Evolutionary conservation across 35 echinoderm and acorn worm species (phyloP), one percentile per base, ranked within the genome.

Genomic region (Stichopus chloronotus): DNA sequence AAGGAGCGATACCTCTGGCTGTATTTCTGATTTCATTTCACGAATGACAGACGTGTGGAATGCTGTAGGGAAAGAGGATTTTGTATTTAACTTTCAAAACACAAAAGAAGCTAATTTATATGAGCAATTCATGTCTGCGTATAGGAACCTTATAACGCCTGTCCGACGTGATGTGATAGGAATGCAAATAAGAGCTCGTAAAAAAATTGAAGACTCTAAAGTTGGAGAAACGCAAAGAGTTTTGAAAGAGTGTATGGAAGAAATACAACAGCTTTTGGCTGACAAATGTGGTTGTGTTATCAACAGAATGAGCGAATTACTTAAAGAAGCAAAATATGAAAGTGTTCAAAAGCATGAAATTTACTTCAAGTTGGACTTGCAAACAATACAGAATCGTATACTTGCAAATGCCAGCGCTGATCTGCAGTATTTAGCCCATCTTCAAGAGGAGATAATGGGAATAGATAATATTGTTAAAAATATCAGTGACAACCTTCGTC

Each of bases 31-130:
- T 0, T 92, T 92, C 59, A 58, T 22, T 25, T 5, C 9, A 30
- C n/a, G 76, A 25, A 57, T 92, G 2, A 8, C 53, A 17, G 90
- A 92, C 81, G 52, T 92, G 2, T 92, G 90, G 90, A 92, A 59
- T 43, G 90, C 90, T 24, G 53, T 92, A 9, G 9, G 21, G 8
- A 53, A 17, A 22, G 59, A 92, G 57, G 78, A 92, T 17, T 92
- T 92, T 81, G 58, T 92, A 25, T 92, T 92, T 30, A 92, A 22
- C 56, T 92, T 92, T 53, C 76, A 92, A 81, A 92, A 92, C 58
- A 52, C 55, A 58, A 87, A 87, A 7, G 84, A 87, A 59, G 59
- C 56, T 63, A 17, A 13, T 8, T 20, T 59, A 57, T 87, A 25
- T 10, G n/a, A 87, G 58, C 5, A 23, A 0, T 14, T 87, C 19